Evolutionary conservation across 35 echinoderm and acorn worm species (phyloP).

Genomic region (Holothuria glaberrima): DNA sequence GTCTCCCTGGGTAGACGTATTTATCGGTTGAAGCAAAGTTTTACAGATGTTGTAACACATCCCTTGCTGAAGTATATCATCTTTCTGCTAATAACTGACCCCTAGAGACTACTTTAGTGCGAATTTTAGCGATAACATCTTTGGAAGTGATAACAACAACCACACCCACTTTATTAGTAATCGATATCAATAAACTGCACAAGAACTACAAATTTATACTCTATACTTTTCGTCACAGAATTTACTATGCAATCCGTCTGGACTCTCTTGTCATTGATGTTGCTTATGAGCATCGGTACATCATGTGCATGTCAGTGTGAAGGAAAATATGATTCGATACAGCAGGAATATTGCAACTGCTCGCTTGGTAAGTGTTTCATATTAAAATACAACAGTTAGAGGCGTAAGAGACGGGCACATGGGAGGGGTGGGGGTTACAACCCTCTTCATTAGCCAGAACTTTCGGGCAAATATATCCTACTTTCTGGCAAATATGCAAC

Average conservation of each 20-base stretch:
- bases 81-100: too few species aligned
- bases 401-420: neutral
- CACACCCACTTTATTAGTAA: neutral
- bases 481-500: too few species aligned
- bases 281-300: neutral
- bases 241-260: neutral
- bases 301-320: constrained; percentile 2
- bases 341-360: constrained; percentile 1
- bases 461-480: too few species aligned
- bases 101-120: too few species aligned
- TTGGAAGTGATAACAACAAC: too few species aligned
- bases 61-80: too few species aligned
- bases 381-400: neutral
- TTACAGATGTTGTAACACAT: too few species aligned
- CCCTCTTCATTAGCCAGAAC: neutral
- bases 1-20: too few species aligned
- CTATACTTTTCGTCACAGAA: neutral
- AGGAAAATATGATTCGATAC: neutral
- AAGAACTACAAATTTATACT: neutral
- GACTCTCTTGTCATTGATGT: neutral
- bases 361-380: neutral
- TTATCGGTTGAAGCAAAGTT: too few species aligned
- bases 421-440: neutral
- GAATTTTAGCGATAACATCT: too few species aligned
- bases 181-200: neutral